These are phyloP conservation scores for Anhinga rufa DNA, from an alignment of 2,113 vertebrate genomes.

Conservation along the genomic window DNA sequence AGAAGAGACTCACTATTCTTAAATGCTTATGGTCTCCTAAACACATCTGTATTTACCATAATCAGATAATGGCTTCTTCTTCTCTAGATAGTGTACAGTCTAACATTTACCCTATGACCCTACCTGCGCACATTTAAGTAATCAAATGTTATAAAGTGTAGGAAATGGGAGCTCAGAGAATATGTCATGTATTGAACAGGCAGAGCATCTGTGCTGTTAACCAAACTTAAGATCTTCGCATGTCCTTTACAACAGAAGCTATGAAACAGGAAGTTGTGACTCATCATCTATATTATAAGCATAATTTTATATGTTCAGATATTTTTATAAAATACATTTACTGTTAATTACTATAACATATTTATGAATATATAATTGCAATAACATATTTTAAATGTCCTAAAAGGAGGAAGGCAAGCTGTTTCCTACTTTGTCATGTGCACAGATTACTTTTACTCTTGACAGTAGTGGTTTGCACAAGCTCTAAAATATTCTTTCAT, in stretches of 20 bases:
- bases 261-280: not conserved
- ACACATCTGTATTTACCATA: not conserved
- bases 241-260: not conserved
- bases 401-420: not conserved
- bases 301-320: not conserved
- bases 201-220: not conserved
- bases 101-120: not conserved
- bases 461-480: not conserved
- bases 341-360: not conserved
- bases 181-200: not conserved
- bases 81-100: not conserved
- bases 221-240: not conserved
- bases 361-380: not conserved
- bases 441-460: not conserved
- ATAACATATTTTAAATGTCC: not conserved
- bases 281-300: not conserved
- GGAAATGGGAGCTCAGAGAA: not conserved
- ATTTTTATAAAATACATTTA: not conserved
- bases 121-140: not conserved
- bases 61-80: not conserved
- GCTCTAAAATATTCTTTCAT: not conserved
- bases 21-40: not conserved
- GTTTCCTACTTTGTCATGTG: not conserved
- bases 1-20: not conserved
- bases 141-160: not conserved